Percentiles rank a stretch among this genome's conserved stretches.
Conservation (phyloP, 1,140 invertebrate genomes). For the Cotesia glomerata region DNA sequence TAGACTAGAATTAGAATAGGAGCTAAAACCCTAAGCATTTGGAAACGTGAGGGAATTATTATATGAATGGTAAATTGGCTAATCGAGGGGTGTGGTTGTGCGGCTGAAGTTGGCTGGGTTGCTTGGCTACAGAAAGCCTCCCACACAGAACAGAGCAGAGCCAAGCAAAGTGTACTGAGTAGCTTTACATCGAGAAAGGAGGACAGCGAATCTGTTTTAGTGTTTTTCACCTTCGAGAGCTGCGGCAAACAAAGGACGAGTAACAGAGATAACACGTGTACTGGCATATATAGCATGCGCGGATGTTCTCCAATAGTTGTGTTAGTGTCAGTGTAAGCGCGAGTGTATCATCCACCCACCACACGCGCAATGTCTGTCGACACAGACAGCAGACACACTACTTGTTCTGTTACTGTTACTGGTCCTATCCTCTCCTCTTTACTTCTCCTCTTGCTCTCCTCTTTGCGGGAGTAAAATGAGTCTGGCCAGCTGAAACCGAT, state of each 20-base stretch:
- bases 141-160: slow-evolving; percentile 15
- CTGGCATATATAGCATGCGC: background rate
- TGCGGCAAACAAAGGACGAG: background rate
- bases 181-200: background rate
- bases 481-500: slow-evolving; percentile 33
- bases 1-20: too few species aligned
- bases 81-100: slow-evolving; percentile 38
- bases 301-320: slow-evolving; percentile 13
- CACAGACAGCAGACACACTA: background rate
- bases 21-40: background rate
- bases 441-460: slow-evolving; percentile 5
- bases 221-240: too few species aligned
- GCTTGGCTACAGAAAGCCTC: slow-evolving; percentile 35
- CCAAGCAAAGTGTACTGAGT: background rate
- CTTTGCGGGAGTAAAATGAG: slow-evolving; percentile 33
- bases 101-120: slow-evolving; percentile 37
- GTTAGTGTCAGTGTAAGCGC: background rate
- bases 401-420: background rate
- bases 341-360: slow-evolving; percentile 23
- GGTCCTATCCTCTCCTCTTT: slow-evolving; percentile 22
- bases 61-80: slow-evolving; percentile 37
- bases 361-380: slow-evolving; percentile 14
- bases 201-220: too few species aligned
- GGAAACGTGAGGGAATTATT: slow-evolving; percentile 23
- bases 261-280: background rate